Conservation (phyloP, 2,888 invertebrate genomes). For the Xestia sexstrigata region DNA sequence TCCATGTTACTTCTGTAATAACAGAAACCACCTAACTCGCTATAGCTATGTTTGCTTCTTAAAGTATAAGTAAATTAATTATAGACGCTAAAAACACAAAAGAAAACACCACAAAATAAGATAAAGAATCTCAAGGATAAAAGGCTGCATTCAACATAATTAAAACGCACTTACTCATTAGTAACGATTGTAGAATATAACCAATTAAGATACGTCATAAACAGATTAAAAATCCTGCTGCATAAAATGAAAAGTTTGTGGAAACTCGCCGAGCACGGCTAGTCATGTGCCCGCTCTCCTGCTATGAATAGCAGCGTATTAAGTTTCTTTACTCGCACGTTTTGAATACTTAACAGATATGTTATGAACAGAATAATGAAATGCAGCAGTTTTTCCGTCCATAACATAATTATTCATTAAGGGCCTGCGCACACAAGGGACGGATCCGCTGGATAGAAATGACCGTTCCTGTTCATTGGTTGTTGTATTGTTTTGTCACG, state of each 20-base stretch:
- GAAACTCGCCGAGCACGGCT: not conserved
- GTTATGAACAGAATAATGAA: slow-evolving; percentile 16
- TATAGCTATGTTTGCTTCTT: not conserved
- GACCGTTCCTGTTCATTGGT: too few species aligned
- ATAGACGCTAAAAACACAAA: not conserved
- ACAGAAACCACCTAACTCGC: not conserved
- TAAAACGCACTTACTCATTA: not conserved
- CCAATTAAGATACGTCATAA: not conserved
- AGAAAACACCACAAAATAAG: not conserved
- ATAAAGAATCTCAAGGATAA: too few species aligned
- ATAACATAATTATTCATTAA: not conserved
- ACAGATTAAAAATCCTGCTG: not conserved
- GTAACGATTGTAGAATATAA: not conserved
- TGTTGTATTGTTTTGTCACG: too few species aligned
- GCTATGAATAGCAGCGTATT: slow-evolving; percentile 27
- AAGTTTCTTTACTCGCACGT: slow-evolving; percentile 9
- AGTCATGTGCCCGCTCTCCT: not conserved
- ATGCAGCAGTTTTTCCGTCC: not conserved
- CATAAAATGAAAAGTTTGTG: not conserved
- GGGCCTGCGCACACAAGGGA: too few species aligned
- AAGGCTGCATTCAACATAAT: not conserved
- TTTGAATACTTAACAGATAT: slow-evolving; percentile 29
- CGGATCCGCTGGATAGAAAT: too few species aligned
- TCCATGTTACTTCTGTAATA: too few species aligned
- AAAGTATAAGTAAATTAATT: not conserved